Evolutionary conservation across 1,140 invertebrate species (phyloP), one percentile per base, ranked within the genome.

Genomic region (Brachionus manjavacas): DNA sequence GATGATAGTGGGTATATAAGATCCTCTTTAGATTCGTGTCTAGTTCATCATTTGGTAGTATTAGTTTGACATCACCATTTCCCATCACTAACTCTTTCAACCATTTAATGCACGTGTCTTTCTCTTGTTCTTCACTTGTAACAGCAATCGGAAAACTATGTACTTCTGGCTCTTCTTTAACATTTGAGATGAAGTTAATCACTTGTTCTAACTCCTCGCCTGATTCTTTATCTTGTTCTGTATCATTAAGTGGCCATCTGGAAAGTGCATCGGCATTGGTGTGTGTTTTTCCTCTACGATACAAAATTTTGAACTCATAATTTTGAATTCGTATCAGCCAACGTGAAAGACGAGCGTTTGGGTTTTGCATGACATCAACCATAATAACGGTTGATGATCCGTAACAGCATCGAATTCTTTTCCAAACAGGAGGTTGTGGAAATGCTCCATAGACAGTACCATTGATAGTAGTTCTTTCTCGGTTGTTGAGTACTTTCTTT

Each of bases 361-460:
- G 55, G 12, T 28, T 85, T 35, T 86, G 28, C 28, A 28, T 79
- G 7, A 85, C 85, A 64, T 88, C 87, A 90, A 88, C 20, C 55
- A 64, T 12, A 87, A 85, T 52, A 92, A 81, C 0, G 91, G 89
- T 76, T 90, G 89, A 78, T 91, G 90, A 83, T 92, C 90, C 1
- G 90, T 92, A n/a, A 87, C 85, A 7, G 91, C 78, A 3, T 85
- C 89, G 84, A 91, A 91, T 49, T 88, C 72, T 14, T 87, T 70
- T 1, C 90, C 90, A 83, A 87, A 89, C 4, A 91, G 49, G 76
- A 88, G 90, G 43, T 89, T 49, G 49, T 89, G 87, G 85, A 91
- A 90, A 68, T 86, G 87, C 60, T 88, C 80, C 11, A 90, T 85
- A 1, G 85, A 88, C 86, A 86, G 90, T 8, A 91, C 90, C 3